These are phyloP conservation scores for Lethrus apterus DNA, from an alignment of 1,140 invertebrate species.

Conservation along the genomic window DNA sequence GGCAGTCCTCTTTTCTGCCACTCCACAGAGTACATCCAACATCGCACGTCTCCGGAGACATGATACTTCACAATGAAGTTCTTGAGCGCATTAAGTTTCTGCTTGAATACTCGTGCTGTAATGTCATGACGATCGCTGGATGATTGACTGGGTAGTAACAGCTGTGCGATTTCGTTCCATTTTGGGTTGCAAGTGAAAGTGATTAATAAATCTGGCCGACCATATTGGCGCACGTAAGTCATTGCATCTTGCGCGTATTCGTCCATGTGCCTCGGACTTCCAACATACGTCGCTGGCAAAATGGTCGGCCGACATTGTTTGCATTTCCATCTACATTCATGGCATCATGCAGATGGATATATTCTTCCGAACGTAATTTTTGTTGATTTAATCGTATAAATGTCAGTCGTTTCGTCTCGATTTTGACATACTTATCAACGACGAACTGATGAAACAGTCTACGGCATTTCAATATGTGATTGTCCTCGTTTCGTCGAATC, in stretches of 20 bases:
- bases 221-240: no score
- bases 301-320: slow-evolving; percentile 22
- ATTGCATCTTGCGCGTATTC: slow-evolving; percentile 42
- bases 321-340: slow-evolving; percentile 21
- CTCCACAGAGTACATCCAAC: no score
- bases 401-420: slow-evolving; percentile 40
- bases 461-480: slow-evolving; percentile 29
- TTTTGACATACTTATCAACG: slow-evolving; percentile 44
- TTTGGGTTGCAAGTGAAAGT: no score
- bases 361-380: slow-evolving; percentile 42
- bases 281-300: slow-evolving; percentile 42
- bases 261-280: slow-evolving; percentile 41
- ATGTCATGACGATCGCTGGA: no score
- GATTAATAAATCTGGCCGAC: slow-evolving; percentile 27
- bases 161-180: no score
- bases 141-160: no score
- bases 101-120: slow-evolving; percentile 29
- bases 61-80: slow-evolving; percentile 25
- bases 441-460: slow-evolving; percentile 38
- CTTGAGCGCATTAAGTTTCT: slow-evolving; percentile 29
- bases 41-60: slow-evolving; percentile 29
- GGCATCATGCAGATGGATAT: slow-evolving; percentile 30
- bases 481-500: slow-evolving; percentile 29
- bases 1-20: no score
- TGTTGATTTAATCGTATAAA: slow-evolving; percentile 40